These are phyloP conservation scores for Acromyrmex charruanus DNA, from an alignment of 1,140 invertebrate species.

Conservation along the genomic window DNA sequence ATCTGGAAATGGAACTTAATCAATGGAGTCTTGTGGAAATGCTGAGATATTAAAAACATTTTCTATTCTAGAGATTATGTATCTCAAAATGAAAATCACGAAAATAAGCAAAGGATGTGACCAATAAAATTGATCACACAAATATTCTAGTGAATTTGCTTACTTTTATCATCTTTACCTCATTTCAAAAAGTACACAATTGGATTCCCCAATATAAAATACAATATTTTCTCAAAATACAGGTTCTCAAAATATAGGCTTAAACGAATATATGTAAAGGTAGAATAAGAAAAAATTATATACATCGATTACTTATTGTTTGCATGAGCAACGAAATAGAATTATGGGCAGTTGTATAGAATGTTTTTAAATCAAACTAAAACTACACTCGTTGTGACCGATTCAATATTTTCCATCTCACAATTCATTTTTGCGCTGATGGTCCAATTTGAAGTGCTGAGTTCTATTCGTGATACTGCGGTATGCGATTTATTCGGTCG, in stretches of 20 bases:
- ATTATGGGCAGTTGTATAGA: not conserved
- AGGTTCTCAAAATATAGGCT: no score
- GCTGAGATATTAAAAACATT: not conserved
- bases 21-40: not conserved
- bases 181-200: no score
- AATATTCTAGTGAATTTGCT: no score
- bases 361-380: constrained; percentile 10
- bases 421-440: constrained; percentile 31
- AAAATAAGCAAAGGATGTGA: no score
- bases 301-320: not conserved
- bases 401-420: constrained; percentile 26
- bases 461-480: constrained; percentile 22
- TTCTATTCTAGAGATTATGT: not conserved
- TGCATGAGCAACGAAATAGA: not conserved
- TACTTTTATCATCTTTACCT: no score
- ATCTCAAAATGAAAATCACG: no score
- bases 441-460: constrained; percentile 22
- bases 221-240: not conserved
- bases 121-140: no score
- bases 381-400: not conserved
- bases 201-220: not conserved
- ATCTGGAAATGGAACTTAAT: not conserved
- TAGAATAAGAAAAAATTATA: no score
- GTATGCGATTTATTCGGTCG: constrained; percentile 31
- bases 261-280: no score